These are phyloP conservation scores for Amazona vittata DNA, from an alignment of 2,113 vertebrate genomes.

Conservation along the genomic window DNA sequence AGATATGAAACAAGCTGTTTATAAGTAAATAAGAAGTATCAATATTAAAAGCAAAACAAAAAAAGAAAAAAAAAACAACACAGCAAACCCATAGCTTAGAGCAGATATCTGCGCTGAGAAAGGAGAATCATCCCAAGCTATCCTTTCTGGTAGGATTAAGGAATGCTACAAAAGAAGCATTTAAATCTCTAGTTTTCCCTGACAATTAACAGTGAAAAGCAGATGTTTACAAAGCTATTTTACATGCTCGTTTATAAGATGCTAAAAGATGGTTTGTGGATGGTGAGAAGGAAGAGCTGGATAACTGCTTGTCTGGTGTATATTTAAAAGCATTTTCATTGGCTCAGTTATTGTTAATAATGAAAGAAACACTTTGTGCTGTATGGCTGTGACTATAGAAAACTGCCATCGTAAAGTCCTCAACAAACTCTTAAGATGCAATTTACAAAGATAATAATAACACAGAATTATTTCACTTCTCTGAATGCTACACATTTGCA, in stretches of 20 bases:
- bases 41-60: background rate
- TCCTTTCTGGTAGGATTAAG: constrained; percentile 76
- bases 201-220: constrained; percentile 84
- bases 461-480: constrained; percentile 84
- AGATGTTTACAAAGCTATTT: constrained; percentile 84
- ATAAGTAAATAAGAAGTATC: constrained; percentile 40
- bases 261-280: constrained; percentile 81
- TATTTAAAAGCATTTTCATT: constrained; percentile 85
- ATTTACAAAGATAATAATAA: constrained; percentile 86
- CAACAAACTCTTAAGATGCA: constrained; percentile 82
- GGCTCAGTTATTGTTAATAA: constrained; percentile 83
- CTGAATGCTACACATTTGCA: constrained; percentile 84
- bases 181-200: constrained; percentile 74
- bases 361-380: constrained; percentile 84
- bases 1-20: background rate
- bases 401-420: constrained; percentile 81
- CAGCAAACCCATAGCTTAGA: background rate
- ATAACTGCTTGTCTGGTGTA: constrained; percentile 79
- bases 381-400: constrained; percentile 79
- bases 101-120: constrained; percentile 47
- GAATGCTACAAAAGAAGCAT: constrained; percentile 72
- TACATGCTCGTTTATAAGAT: constrained; percentile 76
- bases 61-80: background rate
- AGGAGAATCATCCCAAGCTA: constrained; percentile 61
- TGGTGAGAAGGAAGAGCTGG: constrained; percentile 78